These are phyloP conservation scores for Dromius quadrimaculatus DNA, from an alignment of 2,888 invertebrate genomes.

Conservation along the genomic window DNA sequence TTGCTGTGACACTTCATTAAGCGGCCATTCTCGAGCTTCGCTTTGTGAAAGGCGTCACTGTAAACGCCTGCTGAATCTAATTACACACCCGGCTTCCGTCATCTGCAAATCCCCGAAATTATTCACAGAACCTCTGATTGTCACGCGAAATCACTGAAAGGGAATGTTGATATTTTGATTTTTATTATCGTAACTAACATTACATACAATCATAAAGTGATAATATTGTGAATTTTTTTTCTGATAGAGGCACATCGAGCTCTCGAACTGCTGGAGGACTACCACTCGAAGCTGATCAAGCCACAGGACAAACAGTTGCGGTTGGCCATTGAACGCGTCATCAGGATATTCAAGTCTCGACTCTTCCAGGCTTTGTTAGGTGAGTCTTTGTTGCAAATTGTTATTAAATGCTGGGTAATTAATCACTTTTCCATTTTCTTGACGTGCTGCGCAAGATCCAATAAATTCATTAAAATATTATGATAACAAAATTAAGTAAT, in stretches of 20 bases:
- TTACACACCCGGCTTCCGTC: conserved; percentile 14
- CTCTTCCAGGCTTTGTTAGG: conserved; percentile 98
- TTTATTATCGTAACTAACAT: no score
- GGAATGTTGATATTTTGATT: no score
- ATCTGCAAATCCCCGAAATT: conserved; percentile 1
- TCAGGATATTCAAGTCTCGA: conserved; percentile 97
- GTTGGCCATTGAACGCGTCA: conserved; percentile 96
- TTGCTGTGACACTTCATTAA: conserved; percentile 45
- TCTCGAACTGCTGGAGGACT: conserved; percentile 97
- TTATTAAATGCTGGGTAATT: conserved; percentile 11
- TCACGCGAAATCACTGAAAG: conserved; percentile 2
- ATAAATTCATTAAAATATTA: not conserved
- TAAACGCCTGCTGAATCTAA: conserved; percentile 50
- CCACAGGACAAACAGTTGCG: conserved; percentile 96
- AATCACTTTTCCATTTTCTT: not conserved
- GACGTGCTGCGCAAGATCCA: not conserved
- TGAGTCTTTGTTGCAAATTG: conserved; percentile 68
- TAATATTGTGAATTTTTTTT: conserved; percentile 54
- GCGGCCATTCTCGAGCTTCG: conserved; percentile 34
- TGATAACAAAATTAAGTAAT: not conserved
- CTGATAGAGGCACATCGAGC: conserved; percentile 96
- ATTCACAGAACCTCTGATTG: not conserved
- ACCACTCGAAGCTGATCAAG: conserved; percentile 92
- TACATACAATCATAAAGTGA: no score
- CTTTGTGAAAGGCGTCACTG: conserved; percentile 48